Evolutionary conservation across 23 tunicate genomes (phyloP), one percentile per base, ranked within the genome.

Genomic region (Diplosoma virens): DNA sequence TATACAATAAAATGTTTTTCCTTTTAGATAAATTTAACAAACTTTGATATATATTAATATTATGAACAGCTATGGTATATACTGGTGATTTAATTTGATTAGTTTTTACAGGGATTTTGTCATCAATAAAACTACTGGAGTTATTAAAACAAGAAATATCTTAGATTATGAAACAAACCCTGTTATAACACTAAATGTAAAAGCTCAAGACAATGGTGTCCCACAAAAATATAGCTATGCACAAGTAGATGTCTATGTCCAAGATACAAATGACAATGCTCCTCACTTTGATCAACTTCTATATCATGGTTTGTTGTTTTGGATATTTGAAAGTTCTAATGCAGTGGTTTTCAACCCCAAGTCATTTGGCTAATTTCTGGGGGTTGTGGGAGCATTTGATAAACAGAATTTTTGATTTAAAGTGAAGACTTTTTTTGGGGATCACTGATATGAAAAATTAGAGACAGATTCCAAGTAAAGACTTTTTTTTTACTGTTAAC

Each of bases 221-320:
- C 92, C 92, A 26, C 87, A 66, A 17, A 65, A 77, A 30, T 64
- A 76, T 58, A 87, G 79, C n/a, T 18, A 29, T 1, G 82, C 90
- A 6, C 37, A 34, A 6, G 87, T 95, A 24, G 52, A 30, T 35
- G 77, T 95, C 3, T 81, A 89, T 48, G 33, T 95, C 33, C 71
- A 59, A 53, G 99, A 95, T 68, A 79, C 58, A 11, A 95, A 95
- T 72, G 90, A 84, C 75, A 89, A 95, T 58, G 76, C 80, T 29
- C 99, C 99, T 9, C 20, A 69, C 26, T 95, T 95, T 84, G 88
- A 85, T 71, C 68, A 84, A 59, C 23, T 37, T 34, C 25, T 25
- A 32, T 89, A 84, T 50, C 35, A 32, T 47, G 95, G 98, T 88
- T 63, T 32, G 75, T 0, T n/a, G n/a, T n/a, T n/a, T n/a, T n/a